Conservation (phyloP, 2,888 invertebrate genomes). For the Melikaiella ostensackeni region DNA sequence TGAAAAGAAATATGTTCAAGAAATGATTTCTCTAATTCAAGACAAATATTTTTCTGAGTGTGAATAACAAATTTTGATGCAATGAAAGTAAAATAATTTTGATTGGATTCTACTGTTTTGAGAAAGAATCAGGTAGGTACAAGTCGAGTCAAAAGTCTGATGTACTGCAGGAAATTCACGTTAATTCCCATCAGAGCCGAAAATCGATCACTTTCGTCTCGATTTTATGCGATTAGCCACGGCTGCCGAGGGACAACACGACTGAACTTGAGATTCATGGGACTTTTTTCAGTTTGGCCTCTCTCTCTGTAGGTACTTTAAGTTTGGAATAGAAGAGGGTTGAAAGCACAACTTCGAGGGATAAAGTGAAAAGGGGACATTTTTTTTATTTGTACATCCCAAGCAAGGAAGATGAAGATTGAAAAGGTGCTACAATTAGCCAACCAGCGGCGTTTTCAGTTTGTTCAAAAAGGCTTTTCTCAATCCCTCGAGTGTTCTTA, state of each 20-base stretch:
- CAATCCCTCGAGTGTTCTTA: slow-evolving; percentile 3
- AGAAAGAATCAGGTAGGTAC: neutral
- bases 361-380: slow-evolving; percentile 21
- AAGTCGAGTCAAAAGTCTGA: slow-evolving; percentile 11
- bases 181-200: slow-evolving; percentile 54
- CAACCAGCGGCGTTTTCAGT: neutral
- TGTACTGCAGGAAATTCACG: slow-evolving; percentile 52
- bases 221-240: slow-evolving; percentile 67
- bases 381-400: slow-evolving; percentile 31
- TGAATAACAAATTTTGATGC: no score
- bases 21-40: no score
- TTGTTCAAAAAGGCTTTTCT: neutral
- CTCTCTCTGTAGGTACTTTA: slow-evolving; percentile 26
- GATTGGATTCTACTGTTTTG: neutral
- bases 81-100: no score
- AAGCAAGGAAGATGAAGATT: slow-evolving; percentile 33
- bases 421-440: slow-evolving; percentile 39
- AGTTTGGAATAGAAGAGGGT: slow-evolving; percentile 41
- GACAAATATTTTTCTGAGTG: no score
- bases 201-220: slow-evolving; percentile 68
- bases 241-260: slow-evolving; percentile 53
- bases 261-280: slow-evolving; percentile 61
- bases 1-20: no score
- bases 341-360: slow-evolving; percentile 36
- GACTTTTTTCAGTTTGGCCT: slow-evolving; percentile 50